Base-by-base conservation (phyloP, 2,797 vertebrate genomes). In the Pteropus rufus region DNA sequence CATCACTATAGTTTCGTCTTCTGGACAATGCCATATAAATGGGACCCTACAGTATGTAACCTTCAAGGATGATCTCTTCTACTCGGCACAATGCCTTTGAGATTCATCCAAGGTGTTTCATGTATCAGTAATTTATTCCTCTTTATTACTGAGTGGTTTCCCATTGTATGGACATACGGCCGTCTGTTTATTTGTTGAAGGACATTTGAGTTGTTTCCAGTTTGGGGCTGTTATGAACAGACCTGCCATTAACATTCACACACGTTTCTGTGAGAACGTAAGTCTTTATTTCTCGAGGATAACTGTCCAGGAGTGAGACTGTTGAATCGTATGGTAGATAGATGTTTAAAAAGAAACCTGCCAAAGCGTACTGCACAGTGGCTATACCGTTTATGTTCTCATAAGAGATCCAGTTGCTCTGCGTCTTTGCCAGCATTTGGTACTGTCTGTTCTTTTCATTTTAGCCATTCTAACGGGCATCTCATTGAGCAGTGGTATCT, bases 361-460 rank as follows among this genome's bases (percentile, higher is more conserved):
- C 9, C 31, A 41, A 31, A 4, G 10, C 36, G 3, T 9, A 10
- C 34, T 58, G 14, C 36, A 41, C 39, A 49, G 14, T 1, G 39
- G 52, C 10, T 2, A 7, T 0, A 29, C 39, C 16, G 3, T 10
- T 69, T 6, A 8, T 5, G 0, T 10, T 56, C n/a, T 69, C 7
- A 5, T 0, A 19, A 70, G 39, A 64, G 29, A 56, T 7, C 2
- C 64, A 44, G 41, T 14, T 21, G 24, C 54, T 21, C 72, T 62
- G 31, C 7, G 31, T 34, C 46, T 21, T 54, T 1, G 34, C 2
- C 39, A 36, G 26, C 52, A 52, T 58, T 39, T 86, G 44, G 41
- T 44, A 52, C 44, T 23, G 10, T 44, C 73, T 10, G 2, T 18
- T 16, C 8, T 36, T 86, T 72, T 21, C 18, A 60, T 26, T 85